phyloP scores from a whole-genome alignment of 2,797 vertebrate species.

The Gymnopithys bicolor region DNA sequence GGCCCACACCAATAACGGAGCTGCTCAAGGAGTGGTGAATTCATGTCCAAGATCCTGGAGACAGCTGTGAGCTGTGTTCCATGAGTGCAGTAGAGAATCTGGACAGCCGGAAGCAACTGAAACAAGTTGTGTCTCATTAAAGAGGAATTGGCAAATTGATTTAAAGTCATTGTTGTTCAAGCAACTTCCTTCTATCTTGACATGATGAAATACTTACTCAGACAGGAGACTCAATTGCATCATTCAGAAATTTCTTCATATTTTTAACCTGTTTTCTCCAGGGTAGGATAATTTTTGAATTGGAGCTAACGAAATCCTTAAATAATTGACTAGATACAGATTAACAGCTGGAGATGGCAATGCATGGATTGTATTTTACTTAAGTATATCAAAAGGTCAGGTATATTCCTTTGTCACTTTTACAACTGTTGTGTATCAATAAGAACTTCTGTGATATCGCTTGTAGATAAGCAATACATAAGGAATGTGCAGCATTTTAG shows the following conservation, averaged over 20 bases:
- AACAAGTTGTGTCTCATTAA: neutral
- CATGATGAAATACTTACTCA: neutral
- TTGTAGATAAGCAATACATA: neutral
- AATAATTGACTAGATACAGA: neutral
- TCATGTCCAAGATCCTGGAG: neutral
- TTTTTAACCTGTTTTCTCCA: neutral
- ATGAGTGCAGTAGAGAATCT: neutral
- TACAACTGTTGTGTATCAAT: rapidly evolving
- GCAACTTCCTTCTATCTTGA: neutral
- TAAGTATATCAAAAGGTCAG: neutral
- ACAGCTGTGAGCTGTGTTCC: neutral
- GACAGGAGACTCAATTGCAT: neutral
- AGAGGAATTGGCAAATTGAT: neutral
- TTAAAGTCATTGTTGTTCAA: neutral
- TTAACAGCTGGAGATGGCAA: neutral
- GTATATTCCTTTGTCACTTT: neutral
- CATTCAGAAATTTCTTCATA: neutral
- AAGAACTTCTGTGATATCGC: neutral
- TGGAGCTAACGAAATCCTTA: neutral
- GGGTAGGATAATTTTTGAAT: neutral
- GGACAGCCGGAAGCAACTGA: neutral
- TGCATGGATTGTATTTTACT: neutral
- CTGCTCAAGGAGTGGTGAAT: neutral
- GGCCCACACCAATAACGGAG: neutral
- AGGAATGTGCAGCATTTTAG: neutral